Evolutionary conservation across 64 coral and sea anemone species (phyloP).

Genomic region (Actinia equina): DNA sequence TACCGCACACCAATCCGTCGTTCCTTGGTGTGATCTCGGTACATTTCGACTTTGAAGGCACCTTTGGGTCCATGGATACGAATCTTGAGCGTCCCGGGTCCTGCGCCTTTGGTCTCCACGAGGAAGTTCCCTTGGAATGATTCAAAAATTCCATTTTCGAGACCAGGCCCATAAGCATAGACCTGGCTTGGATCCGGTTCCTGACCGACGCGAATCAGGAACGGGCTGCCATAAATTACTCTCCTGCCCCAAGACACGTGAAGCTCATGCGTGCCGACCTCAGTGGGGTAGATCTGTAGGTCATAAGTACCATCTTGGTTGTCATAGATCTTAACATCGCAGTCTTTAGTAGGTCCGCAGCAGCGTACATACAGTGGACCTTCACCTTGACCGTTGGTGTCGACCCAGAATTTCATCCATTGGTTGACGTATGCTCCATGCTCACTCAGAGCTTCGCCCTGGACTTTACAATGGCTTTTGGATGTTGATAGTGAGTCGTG

Average conservation of each 20-base stretch:
- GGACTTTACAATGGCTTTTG: conserved; percentile 14
- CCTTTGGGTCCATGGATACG: conserved; percentile 89
- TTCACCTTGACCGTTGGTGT: conserved; percentile 60
- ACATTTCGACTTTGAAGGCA: conserved; percentile 99
- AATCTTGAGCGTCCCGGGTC: conserved; percentile 94
- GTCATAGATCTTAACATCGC: conserved; percentile 91
- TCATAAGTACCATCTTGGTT: conserved; percentile 90
- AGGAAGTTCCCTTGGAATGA: conserved; percentile 89
- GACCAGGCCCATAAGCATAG: conserved; percentile 67
- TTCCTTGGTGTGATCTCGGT: conserved; percentile 88
- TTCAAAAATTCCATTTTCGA: conserved; percentile 73
- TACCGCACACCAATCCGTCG: conserved; percentile 90
- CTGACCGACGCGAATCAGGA: conserved; percentile 81
- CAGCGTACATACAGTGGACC: conserved; percentile 90
- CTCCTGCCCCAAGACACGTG: conserved; percentile 83
- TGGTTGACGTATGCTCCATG: conserved; percentile 21
- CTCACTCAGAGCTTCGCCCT: conserved; percentile 2
- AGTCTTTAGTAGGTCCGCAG: conserved; percentile 80
- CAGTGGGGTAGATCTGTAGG: conserved; percentile 78
- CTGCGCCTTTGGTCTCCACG: conserved; percentile 95
- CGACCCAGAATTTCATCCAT: conserved; percentile 83
- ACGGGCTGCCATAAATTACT: conserved; percentile 84
- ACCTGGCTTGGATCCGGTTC: conserved; percentile 83
- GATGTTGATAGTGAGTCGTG: background rate
- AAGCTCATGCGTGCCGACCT: conserved; percentile 78